Conservation (phyloP, 2,113 vertebrate genomes). For the Ondatra zibethicus region DNA sequence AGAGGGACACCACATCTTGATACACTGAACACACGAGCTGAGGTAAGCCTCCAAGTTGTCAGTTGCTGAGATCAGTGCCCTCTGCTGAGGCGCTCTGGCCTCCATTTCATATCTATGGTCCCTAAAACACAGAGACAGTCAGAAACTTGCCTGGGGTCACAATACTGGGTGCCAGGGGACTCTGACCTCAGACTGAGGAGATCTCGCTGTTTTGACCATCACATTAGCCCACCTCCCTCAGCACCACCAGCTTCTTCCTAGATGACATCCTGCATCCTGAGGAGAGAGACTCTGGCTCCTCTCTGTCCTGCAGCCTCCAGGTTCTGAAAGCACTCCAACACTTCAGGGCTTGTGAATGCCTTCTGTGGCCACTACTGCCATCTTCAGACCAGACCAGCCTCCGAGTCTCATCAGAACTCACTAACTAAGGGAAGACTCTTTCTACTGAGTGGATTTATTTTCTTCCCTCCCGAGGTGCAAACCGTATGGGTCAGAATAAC, state of each 20-base stretch:
- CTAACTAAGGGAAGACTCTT: background rate
- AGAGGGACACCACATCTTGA: background rate
- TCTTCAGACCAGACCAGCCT: background rate
- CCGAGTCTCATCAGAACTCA: background rate
- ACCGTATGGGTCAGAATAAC: background rate
- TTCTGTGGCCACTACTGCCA: background rate
- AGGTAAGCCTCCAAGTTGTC: background rate
- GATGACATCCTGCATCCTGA: background rate
- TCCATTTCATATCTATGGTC: background rate
- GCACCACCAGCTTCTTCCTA: background rate
- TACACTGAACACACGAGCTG: background rate
- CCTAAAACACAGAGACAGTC: background rate
- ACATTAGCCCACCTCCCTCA: background rate
- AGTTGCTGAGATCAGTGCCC: background rate
- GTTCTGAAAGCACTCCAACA: background rate
- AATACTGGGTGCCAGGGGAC: rapidly evolving
- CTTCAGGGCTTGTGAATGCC: too few species aligned
- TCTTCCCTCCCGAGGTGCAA: background rate
- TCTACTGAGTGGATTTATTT: background rate
- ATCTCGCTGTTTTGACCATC: background rate
- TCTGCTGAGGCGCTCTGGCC: background rate
- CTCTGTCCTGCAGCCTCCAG: too few species aligned
- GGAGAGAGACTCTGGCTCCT: too few species aligned
- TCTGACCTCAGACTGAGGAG: background rate
- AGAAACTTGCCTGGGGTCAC: background rate